Conservation (phyloP, 2,113 vertebrate genomes). For the Thamnophis sirtalis region DNA sequence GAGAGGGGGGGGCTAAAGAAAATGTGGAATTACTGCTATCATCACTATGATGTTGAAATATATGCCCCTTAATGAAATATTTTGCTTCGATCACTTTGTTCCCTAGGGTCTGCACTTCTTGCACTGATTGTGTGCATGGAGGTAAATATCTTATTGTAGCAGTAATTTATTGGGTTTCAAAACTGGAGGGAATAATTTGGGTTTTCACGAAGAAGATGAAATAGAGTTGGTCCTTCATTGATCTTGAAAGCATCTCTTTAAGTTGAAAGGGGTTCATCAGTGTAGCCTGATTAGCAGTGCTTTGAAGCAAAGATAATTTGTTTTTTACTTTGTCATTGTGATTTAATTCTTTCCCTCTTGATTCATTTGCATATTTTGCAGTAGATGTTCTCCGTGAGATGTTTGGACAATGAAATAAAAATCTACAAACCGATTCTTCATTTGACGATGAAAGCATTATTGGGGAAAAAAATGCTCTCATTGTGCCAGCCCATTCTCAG, state of each 20-base stretch:
- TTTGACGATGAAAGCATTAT: neutral
- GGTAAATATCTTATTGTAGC: constrained; percentile 10
- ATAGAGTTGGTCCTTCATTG: neutral
- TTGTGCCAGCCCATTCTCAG: neutral
- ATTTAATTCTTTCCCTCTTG: constrained; percentile 1
- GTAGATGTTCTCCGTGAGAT: neutral
- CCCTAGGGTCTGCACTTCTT: neutral
- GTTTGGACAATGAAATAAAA: neutral
- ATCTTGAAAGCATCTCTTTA: constrained; percentile 12
- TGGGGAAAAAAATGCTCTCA: neutral
- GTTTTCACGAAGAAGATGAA: neutral
- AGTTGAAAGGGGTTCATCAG: constrained; percentile 4
- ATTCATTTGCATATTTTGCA: constrained; percentile 3
- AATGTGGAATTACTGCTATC: neutral
- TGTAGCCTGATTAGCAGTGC: neutral
- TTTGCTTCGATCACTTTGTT: constrained; percentile 7
- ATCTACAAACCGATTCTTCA: neutral
- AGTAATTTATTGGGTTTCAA: constrained; percentile 20
- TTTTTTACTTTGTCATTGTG: constrained; percentile 3
- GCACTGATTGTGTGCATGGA: neutral
- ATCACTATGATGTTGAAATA: neutral
- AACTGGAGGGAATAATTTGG: constrained; percentile 9
- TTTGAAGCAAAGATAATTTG: constrained; percentile 6
- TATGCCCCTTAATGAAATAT: neutral
- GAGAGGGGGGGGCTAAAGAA: neutral